These are phyloP conservation scores for Leptodactylus fuscus DNA, from an alignment of 2,113 vertebrate genomes.

Conservation along the genomic window DNA sequence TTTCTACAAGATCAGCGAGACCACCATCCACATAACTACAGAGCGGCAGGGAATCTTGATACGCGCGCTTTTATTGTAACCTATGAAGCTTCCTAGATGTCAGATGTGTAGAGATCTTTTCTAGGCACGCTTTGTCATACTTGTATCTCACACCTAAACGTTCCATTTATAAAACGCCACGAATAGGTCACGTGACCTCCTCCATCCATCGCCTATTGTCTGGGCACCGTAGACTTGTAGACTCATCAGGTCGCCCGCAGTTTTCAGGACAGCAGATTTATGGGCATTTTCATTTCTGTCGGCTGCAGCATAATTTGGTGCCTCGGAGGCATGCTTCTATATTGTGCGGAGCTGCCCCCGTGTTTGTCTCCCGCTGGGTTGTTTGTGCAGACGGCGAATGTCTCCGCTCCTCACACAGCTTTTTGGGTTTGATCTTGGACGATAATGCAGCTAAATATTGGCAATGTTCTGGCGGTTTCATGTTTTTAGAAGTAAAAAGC, in stretches of 20 bases:
- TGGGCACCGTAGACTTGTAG: background rate
- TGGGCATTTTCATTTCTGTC: background rate
- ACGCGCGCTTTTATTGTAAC: no score
- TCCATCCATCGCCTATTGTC: background rate
- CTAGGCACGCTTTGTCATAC: no score
- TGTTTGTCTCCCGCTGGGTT: background rate
- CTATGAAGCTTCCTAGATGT: background rate
- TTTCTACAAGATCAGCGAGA: no score
- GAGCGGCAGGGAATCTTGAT: no score
- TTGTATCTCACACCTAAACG: no score
- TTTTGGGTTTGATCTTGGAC: constrained; percentile 12
- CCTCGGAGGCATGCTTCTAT: background rate
- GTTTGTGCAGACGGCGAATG: background rate
- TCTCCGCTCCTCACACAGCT: background rate
- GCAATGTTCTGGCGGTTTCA: constrained; percentile 2
- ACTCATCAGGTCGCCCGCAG: background rate
- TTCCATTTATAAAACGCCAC: no score
- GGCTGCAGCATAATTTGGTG: background rate
- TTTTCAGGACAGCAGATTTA: background rate
- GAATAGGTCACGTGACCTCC: background rate
- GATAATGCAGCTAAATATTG: constrained; percentile 17
- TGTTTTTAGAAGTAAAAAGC: background rate
- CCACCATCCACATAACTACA: no score
- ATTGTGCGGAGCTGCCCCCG: background rate
- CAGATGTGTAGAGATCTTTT: background rate